Evolutionary conservation across 92 coral and sea anemone species (phyloP).

Genomic region (Micromussa lordhowensis): DNA sequence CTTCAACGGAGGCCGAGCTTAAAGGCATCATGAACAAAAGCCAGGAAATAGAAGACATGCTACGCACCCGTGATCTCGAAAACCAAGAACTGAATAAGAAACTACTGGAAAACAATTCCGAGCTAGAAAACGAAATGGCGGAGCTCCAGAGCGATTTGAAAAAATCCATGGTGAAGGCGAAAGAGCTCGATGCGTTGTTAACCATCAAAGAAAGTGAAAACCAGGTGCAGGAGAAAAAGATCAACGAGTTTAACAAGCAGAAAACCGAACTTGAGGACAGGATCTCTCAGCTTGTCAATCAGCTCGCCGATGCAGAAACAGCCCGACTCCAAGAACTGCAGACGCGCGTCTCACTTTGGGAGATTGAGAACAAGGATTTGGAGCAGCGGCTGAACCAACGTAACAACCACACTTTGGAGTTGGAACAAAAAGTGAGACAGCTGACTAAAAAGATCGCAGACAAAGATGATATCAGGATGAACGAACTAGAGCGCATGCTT

Average conservation of each 20-base stretch:
- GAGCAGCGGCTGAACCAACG: constrained; percentile 53
- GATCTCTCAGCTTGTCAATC: constrained; percentile 55
- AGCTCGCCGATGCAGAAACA: constrained; percentile 59
- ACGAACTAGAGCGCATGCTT: constrained; percentile 75
- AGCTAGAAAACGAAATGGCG: constrained; percentile 76
- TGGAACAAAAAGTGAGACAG: constrained; percentile 64
- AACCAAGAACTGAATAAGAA: constrained; percentile 74
- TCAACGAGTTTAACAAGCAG: constrained; percentile 61
- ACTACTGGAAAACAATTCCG: constrained; percentile 74
- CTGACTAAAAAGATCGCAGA: constrained; percentile 84
- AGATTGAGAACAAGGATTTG: constrained; percentile 60
- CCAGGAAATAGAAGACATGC: constrained; percentile 78
- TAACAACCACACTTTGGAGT: constrained; percentile 58
- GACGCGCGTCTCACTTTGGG: constrained; percentile 62
- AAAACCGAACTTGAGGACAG: constrained; percentile 58
- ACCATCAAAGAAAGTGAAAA: constrained; percentile 77
- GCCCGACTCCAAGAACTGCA: constrained; percentile 55
- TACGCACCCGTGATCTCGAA: constrained; percentile 81
- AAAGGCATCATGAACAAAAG: constrained; percentile 76
- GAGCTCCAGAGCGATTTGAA: constrained; percentile 77
- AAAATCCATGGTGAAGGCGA: constrained; percentile 64
- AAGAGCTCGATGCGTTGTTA: constrained; percentile 77
- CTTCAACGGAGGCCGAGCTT: constrained; percentile 80
- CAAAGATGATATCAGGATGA: constrained; percentile 74
- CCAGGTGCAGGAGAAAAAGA: constrained; percentile 66